Evolutionary conservation across 92 coral and sea anemone genomes (phyloP), one percentile per base, ranked within the genome.

Genomic region (Pocillopora grandis): DNA sequence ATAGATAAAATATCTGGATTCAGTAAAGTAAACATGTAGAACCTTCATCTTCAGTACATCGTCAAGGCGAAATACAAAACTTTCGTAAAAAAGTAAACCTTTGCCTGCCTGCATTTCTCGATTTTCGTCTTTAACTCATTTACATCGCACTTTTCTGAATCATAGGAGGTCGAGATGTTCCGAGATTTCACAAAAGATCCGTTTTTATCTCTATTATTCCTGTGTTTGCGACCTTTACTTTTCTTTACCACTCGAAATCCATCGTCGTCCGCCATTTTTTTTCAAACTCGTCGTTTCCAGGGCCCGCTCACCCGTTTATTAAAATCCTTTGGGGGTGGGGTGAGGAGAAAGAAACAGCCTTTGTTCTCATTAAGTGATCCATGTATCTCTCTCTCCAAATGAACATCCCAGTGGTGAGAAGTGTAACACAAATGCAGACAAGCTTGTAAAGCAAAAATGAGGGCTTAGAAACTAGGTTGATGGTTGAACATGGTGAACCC

Each of bases 211-310:
- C 62, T n/a, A 49, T 37, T 35, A 5, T 66, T 71, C 67, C 80
- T 76, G 75, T 76, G 75, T 14, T 70, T 90, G 31, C 72, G 65
- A 65, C 88, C 80, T 64, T 77, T 91, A 52, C 94, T 77, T 70
- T 84, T 79, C 71, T 71, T 80, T 16, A 91, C 94, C 55, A 84
- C 72, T 73, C 85, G 89, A 81, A 91, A 91, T 10, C 88, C 92
- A 16, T 78, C 89, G 13, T 57, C 64, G 81, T 80, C 90, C 82
- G 87, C 91, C 94, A 90, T 87, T 71, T 90, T 84, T 74, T 62
- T 61, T 78, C n/a, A 1, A 18, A 1, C 15, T 15, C 2, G 7
- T 72, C 12, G 72, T 20, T 71, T 35, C 86, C 71, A 63, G 79
- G 55, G 11, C 35, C 16, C 74, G 12, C 74, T 69, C 21, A 0